phyloP scores from a whole-genome alignment of 2,888 invertebrate species.

The Dolomedes plantarius region DNA sequence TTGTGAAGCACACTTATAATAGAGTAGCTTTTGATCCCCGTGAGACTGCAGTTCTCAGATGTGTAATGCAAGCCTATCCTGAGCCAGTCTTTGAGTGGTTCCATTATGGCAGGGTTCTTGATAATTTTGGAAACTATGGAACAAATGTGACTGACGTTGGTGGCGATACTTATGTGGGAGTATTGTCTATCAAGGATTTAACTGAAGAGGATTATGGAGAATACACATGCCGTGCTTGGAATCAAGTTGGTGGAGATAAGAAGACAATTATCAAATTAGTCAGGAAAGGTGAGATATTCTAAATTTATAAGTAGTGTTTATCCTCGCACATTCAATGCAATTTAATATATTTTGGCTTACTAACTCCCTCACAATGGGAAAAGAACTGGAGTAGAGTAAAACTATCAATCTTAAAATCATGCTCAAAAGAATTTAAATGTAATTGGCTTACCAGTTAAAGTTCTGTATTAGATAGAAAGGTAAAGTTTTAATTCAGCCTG shows the following conservation, averaged over 20 bases:
- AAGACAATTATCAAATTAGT: slow-evolving; percentile 83
- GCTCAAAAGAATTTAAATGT: too few relatives aligned
- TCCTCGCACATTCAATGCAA: too few relatives aligned
- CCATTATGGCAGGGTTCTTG: slow-evolving; percentile 70
- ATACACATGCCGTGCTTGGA: slow-evolving; percentile 91
- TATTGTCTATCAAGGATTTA: slow-evolving; percentile 81
- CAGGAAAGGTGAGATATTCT: slow-evolving; percentile 82
- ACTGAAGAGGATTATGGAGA: slow-evolving; percentile 86
- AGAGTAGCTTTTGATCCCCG: slow-evolving; percentile 88
- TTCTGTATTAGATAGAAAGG: too few relatives aligned
- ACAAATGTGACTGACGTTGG: slow-evolving; percentile 87
- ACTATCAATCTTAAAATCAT: too few relatives aligned
- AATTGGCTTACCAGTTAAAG: too few relatives aligned
- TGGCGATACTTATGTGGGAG: slow-evolving; percentile 89
- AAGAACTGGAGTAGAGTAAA: too few relatives aligned
- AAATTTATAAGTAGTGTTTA: too few relatives aligned
- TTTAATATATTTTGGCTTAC: too few relatives aligned
- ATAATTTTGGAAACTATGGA: slow-evolving; percentile 85
- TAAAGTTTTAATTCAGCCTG: too few relatives aligned
- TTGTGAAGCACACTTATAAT: slow-evolving; percentile 83
- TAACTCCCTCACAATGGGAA: too few relatives aligned
- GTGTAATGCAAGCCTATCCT: slow-evolving; percentile 93
- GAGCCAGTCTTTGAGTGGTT: slow-evolving; percentile 95
- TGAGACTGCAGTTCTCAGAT: slow-evolving; percentile 90
- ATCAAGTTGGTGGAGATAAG: slow-evolving; percentile 84